These are phyloP conservation scores for Drosophila teissieri DNA, from an alignment of 1,140 invertebrate genomes.

Conservation along the genomic window DNA sequence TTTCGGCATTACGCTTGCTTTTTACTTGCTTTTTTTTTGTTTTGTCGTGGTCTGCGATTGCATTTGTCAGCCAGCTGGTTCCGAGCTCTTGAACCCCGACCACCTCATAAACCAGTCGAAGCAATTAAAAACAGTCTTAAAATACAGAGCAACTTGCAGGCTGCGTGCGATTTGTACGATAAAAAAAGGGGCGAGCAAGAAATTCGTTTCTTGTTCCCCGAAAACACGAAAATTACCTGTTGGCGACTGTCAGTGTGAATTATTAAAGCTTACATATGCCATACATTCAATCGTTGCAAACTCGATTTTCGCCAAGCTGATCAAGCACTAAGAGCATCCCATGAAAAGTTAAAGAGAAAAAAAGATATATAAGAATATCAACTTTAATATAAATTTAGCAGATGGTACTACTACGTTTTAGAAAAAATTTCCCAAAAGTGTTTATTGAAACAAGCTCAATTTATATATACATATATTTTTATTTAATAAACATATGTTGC, in stretches of 20 bases:
- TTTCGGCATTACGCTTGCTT: slow-evolving; percentile 1
- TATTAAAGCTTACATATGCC: slow-evolving; percentile 16
- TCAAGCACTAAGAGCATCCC: neutral
- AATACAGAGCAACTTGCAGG: slow-evolving; percentile 36
- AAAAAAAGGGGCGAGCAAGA: slow-evolving; percentile 39
- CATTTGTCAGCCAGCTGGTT: slow-evolving; percentile 38
- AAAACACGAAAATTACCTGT: slow-evolving; percentile 48
- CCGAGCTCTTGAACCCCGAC: slow-evolving; percentile 33
- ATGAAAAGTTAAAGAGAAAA: too few species aligned
- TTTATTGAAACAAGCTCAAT: too few species aligned
- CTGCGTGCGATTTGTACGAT: slow-evolving; percentile 44
- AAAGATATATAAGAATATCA: too few species aligned
- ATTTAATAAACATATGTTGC: too few species aligned
- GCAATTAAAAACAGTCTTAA: slow-evolving; percentile 48
- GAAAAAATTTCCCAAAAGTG: too few species aligned
- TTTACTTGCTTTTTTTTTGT: neutral
- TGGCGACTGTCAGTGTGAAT: slow-evolving; percentile 31
- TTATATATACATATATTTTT: too few species aligned
- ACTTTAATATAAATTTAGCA: too few species aligned
- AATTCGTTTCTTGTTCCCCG: slow-evolving; percentile 25
- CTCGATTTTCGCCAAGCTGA: neutral
- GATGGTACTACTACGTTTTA: too few species aligned
- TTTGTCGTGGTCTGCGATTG: slow-evolving; percentile 4
- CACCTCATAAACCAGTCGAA: slow-evolving; percentile 41
- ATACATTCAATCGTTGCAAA: slow-evolving; percentile 2